phyloP scores from a whole-genome alignment of 2,113 vertebrate species.

The Vulpes vulpes region DNA sequence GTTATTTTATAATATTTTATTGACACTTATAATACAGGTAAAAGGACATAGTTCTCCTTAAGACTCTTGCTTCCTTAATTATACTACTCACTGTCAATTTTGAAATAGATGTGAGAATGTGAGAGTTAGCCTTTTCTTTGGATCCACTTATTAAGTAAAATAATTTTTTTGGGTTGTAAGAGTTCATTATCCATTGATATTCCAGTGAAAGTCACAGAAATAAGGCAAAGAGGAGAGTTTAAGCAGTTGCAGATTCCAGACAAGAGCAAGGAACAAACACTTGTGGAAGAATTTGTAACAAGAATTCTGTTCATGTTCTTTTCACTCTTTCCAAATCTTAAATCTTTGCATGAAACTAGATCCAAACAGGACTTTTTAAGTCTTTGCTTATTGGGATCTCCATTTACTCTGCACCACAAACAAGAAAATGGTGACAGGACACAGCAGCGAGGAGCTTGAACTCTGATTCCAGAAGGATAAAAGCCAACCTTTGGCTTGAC shows the following conservation, averaged over 20 bases:
- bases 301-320: background rate
- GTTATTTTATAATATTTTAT: background rate
- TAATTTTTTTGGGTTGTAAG: background rate
- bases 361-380: background rate
- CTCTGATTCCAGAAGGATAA: background rate
- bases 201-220: background rate
- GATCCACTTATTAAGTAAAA: background rate
- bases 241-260: background rate
- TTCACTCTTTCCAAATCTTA: background rate
- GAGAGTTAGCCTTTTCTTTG: background rate
- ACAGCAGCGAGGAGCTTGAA: rapidly evolving
- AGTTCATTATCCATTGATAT: background rate
- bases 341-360: background rate
- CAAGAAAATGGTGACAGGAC: background rate
- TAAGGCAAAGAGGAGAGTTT: background rate
- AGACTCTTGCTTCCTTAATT: background rate
- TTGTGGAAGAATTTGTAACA: background rate
- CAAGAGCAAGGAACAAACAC: background rate
- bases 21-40: background rate
- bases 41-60: background rate
- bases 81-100: background rate
- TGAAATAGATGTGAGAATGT: background rate
- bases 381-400: background rate
- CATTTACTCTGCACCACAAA: background rate
- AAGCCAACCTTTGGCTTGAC: background rate